Base-by-base conservation (phyloP, 2,888 invertebrate genomes). In the Brachyptera risi region DNA sequence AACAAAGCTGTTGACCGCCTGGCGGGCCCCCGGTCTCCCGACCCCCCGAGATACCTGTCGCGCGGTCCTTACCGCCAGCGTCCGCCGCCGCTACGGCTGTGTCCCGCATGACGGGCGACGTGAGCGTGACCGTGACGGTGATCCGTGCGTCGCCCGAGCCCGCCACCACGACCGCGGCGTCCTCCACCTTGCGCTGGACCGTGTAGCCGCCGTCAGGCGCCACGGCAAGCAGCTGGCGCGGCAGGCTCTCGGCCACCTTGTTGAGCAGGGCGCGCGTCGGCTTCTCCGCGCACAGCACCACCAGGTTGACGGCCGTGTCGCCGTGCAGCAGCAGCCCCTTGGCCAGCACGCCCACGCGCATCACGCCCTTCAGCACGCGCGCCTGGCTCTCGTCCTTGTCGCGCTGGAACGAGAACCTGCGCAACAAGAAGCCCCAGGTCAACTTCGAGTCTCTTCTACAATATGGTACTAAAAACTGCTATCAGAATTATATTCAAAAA, bases 261-360 rank as follows among this genome's bases (percentile, higher is more conserved):
- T 92, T 88, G 64, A 99, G 81, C 68, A 97, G 80, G 54, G 90
- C 85, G 56, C 79, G 66, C 1, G 96, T 96, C 63, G 98, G 98
- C 69, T 95, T 93, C 75, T 95, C 94, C 61, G 93, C 89, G 76
- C 96, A 97, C 60, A 98, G 80, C 59, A 98, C 94, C 37, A 98
- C 97, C 65, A 98, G 81, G 68, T 95, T 88, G 60, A 98, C 95
- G 71, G 85, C 84, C 65, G 86, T 85, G 78, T 98, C 97, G 4
- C 94, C 94, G 66, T 88, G 86, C 23, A 98, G 81, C 70, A 98
- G 80, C 64, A 98, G 83, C 40, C 95, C 92, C 73, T 93, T 93
- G 54, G 92, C 91, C 58, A 95, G 78, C 72, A 91, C 88, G 58
- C 96, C 96, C 49, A 97, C 96, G 65, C 97, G 86, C 95, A 97